Conservation (phyloP, 2,797 vertebrate genomes). For the Sylvilagus floridanus region DNA sequence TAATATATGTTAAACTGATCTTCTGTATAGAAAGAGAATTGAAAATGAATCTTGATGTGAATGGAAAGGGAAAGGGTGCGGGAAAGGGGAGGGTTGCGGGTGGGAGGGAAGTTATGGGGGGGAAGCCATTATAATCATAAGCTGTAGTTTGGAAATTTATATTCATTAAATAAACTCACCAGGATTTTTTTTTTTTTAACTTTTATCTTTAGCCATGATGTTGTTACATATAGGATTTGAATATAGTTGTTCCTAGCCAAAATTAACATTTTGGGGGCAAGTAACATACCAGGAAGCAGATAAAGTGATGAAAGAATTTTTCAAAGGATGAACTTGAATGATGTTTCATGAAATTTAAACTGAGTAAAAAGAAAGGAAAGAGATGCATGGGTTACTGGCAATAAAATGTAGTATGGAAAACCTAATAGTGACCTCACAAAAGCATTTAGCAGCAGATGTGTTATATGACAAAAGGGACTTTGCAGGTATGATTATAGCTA, state of each 20-base stretch:
- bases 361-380: not conserved
- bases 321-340: not conserved
- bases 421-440: not conserved
- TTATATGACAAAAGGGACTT: not conserved
- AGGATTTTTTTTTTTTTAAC: too few species aligned
- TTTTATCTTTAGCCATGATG: not conserved
- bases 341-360: not conserved
- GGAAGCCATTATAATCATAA: too few species aligned
- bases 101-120: too few species aligned
- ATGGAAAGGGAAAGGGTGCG: too few species aligned
- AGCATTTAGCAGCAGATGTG: not conserved
- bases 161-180: too few species aligned
- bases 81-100: too few species aligned
- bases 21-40: too few species aligned
- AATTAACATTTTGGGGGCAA: constrained; percentile 18
- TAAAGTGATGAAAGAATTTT: not conserved
- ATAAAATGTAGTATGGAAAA: not conserved
- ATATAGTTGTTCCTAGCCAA: not conserved
- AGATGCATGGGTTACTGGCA: not conserved
- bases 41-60: too few species aligned
- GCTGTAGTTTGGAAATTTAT: too few species aligned
- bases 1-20: too few species aligned
- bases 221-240: not conserved
- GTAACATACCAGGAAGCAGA: not conserved
- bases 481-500: not conserved